Evolutionary conservation across 2,888 invertebrate species (phyloP).

Genomic region (Eurois occulta): DNA sequence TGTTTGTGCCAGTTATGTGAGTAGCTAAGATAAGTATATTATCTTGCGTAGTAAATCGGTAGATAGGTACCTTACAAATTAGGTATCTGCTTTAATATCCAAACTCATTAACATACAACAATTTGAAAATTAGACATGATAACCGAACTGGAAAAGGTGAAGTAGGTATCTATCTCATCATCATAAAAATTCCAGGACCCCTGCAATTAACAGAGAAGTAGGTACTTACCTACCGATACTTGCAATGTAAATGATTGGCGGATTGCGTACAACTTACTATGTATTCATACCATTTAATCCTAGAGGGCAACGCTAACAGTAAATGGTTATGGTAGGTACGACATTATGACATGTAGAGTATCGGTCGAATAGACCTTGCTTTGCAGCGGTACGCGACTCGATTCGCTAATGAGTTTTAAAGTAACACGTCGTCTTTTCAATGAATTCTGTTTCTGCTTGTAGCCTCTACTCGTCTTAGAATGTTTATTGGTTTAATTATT

Average conservation of each 20-base stretch:
- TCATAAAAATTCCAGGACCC: no score
- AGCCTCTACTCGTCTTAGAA: slow-evolving; percentile 33
- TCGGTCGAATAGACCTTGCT: slow-evolving; percentile 82
- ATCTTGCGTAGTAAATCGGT: background rate
- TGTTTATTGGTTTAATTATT: slow-evolving; percentile 37
- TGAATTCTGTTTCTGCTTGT: slow-evolving; percentile 62
- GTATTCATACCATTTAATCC: slow-evolving; percentile 63
- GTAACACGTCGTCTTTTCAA: slow-evolving; percentile 72
- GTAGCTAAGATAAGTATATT: background rate
- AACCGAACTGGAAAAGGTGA: background rate
- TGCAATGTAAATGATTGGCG: slow-evolving; percentile 5
- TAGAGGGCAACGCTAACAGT: slow-evolving; percentile 74
- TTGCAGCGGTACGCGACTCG: slow-evolving; percentile 83
- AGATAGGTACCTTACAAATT: background rate
- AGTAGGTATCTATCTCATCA: slow-evolving; percentile 10
- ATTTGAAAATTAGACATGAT: background rate
- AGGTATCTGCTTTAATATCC: background rate
- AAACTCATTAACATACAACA: background rate
- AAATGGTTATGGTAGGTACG: slow-evolving; percentile 78
- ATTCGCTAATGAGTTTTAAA: slow-evolving; percentile 75
- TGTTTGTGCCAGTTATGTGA: slow-evolving; percentile 22
- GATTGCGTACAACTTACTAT: slow-evolving; percentile 45
- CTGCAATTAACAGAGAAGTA: background rate
- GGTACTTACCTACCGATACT: background rate
- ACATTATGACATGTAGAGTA: slow-evolving; percentile 83